Base-by-base conservation (phyloP, 2,888 invertebrate genomes). In the Crioceris asparagi region DNA sequence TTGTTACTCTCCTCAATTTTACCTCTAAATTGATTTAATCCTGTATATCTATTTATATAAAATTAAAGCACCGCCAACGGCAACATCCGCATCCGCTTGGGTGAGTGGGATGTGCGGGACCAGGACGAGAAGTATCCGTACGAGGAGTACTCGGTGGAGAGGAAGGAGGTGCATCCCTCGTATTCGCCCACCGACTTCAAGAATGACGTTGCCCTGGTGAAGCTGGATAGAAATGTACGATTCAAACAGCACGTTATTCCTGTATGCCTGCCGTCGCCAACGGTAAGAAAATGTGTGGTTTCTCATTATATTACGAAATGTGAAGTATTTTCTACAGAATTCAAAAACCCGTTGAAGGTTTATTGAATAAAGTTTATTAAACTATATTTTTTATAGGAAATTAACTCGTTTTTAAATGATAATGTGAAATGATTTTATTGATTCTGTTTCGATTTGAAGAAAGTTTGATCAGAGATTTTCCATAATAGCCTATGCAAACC, bases 231-330 rank as follows among this genome's bases (percentile, higher is more conserved):
- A 35, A 79, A 80, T 17, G 91, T 93, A 2, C 72, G 79, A 12
- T 92, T 86, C 61, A 87, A 90, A 53, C 90, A 92, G 52, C 92
- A 93, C 61, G 92, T 93, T 45, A 69, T 92, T 30, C 92, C 92
- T 2, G 91, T 93, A 5, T 93, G 93, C 59, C 67, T 93, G 26
- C 92, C 93, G 12, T 80, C 76, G 39, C 77, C 75, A 49, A 74
- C 74, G 61, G 70, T 57, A 58, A 49, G 48, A 41, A 16, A n/a
- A 33, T 21, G 6, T 21, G 21, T 21, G 10, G 21, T 21, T 21
- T 21, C 10, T 21, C 21, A 10, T 21, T 21, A 21, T 21, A 6
- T 21, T 21, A 21, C 10, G 6, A 10, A n/a, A n/a, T n/a, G n/a
- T n/a, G n/a, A n/a, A n/a, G n/a, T n/a, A n/a, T n/a, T n/a, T n/a